Base-by-base conservation (phyloP, 2,113 vertebrate species). In the Gavia stellata region DNA sequence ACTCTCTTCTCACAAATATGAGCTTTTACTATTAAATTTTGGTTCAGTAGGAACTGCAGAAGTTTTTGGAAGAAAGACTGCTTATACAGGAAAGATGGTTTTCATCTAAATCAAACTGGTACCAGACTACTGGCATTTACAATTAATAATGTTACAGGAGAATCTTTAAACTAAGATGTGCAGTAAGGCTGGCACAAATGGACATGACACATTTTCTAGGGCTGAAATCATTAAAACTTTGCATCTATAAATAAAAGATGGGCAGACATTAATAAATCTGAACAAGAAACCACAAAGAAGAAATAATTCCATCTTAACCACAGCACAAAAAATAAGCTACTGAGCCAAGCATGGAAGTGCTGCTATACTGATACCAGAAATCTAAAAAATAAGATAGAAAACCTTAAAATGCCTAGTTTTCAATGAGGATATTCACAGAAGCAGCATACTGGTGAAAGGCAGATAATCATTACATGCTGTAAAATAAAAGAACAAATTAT, bases 201-300 rank as follows among this genome's bases (percentile, higher is more conserved):
- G 78, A 87, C 33, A 33, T 26, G 17, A 91, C 81, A 92, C 63
- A 34, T 82, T 91, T 95, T 93, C 84, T 87, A 82, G 66, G 61
- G 44, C 31, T 95, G 87, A 93, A 94, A 88, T 91, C 85, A 96
- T 95, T 95, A 85, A 82, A 94, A 94, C 7, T 90, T 90, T 90
- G 61, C 94, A 65, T 49, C 90, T 84, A 88, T 96, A 96, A 97
- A 96, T 96, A 95, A 97, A 91, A 96, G 72, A 96, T 84, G 84
- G 28, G 45, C 38, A 92, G 86, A 49, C 40, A 86, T 79, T 87
- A 89, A 96, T 75, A 93, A 94, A 95, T 87, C 81, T 87, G 62
- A 92, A 89, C 49, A 87, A 91, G 70, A 78, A 94, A 38, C 14
- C 25, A 81, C 61, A 42, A 90, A 79, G n/a, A 91, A 73, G 47